Evolutionary conservation across 2,888 invertebrate genomes (phyloP).

Genomic region (Drosophila atripex): DNA sequence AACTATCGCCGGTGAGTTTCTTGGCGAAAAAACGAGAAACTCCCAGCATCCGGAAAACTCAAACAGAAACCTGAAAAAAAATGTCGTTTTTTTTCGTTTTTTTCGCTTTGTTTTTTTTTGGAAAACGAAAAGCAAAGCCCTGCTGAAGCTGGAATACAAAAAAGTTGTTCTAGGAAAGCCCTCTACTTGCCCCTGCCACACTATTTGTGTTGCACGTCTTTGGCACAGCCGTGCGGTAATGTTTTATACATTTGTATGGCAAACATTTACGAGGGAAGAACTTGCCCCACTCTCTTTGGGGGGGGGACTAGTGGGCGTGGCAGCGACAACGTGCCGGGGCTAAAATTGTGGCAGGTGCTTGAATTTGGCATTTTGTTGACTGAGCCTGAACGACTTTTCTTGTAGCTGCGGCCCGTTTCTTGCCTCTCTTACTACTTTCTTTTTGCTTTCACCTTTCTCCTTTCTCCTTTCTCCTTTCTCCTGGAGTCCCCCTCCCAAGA

Average conservation of each 20-base stretch:
- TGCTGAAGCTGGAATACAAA: conserved; percentile 19
- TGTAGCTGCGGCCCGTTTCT: conserved; percentile 39
- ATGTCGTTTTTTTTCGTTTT: neutral
- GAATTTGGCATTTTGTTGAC: conserved; percentile 77
- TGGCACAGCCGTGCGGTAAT: conserved; percentile 58
- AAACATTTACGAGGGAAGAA: conserved; percentile 38
- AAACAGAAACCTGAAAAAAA: conserved; percentile 27
- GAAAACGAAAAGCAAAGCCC: neutral
- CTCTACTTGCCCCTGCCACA: conserved; percentile 3
- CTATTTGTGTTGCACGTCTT: conserved; percentile 61
- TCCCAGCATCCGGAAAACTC: conserved; percentile 25
- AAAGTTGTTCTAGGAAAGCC: conserved; percentile 18
- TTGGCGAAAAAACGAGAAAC: no score
- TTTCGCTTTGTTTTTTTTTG: neutral
- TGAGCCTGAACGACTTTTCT: conserved; percentile 73
- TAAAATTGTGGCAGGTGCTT: conserved; percentile 75
- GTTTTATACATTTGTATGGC: conserved; percentile 50
- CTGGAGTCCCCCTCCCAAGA: neutral
- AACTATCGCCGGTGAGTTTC: neutral
- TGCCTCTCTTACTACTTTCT: neutral
- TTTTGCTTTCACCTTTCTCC: neutral
- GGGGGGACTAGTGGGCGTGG: neutral
- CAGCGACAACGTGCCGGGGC: conserved; percentile 69
- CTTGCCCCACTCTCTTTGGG: conserved; percentile 9
- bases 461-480: neutral